phyloP scores from a whole-genome alignment of 2,797 vertebrate genomes.

The Chromobotia macracanthus region DNA sequence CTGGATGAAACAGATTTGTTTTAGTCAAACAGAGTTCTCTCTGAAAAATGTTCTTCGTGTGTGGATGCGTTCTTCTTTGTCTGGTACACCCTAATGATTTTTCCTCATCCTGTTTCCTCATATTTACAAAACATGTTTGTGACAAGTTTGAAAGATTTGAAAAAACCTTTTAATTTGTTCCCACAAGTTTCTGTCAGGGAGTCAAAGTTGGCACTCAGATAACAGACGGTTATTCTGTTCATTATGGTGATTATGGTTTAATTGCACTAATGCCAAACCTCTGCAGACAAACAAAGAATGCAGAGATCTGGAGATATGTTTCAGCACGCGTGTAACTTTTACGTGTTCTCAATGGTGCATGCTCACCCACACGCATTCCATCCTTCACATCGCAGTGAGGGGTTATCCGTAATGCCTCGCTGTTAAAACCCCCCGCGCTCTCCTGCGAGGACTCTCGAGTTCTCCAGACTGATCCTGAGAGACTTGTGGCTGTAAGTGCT shows the following conservation, averaged over 20 bases:
- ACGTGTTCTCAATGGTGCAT: conserved; percentile 18
- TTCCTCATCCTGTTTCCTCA: background rate
- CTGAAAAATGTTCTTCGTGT: background rate
- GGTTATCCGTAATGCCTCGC: conserved; percentile 21
- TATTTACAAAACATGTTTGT: conserved; percentile 37
- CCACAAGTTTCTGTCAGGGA: too few relatives aligned
- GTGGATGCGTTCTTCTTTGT: background rate
- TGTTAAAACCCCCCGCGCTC: conserved; percentile 10
- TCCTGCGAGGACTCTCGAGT: background rate
- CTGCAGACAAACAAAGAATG: too few relatives aligned
- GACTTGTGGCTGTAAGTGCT: conserved; percentile 9
- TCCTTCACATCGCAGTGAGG: conserved; percentile 19
- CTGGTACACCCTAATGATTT: conserved; percentile 15
- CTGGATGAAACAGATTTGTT: background rate
- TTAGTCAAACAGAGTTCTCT: too few relatives aligned
- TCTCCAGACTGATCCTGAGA: conserved; percentile 22
- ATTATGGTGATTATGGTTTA: conserved; percentile 32
- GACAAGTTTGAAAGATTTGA: conserved; percentile 14
- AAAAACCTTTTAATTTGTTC: conserved; percentile 10
- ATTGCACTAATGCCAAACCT: conserved; percentile 25
- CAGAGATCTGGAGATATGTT: conserved; percentile 40
- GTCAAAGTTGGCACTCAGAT: background rate
- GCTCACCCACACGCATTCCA: conserved; percentile 21
- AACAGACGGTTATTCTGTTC: conserved; percentile 18
- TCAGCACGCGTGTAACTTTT: conserved; percentile 21